Evolutionary conservation across 30 jellyfish, hydroid and myxozoan species (phyloP).

Genomic region (Mastigias papua): DNA sequence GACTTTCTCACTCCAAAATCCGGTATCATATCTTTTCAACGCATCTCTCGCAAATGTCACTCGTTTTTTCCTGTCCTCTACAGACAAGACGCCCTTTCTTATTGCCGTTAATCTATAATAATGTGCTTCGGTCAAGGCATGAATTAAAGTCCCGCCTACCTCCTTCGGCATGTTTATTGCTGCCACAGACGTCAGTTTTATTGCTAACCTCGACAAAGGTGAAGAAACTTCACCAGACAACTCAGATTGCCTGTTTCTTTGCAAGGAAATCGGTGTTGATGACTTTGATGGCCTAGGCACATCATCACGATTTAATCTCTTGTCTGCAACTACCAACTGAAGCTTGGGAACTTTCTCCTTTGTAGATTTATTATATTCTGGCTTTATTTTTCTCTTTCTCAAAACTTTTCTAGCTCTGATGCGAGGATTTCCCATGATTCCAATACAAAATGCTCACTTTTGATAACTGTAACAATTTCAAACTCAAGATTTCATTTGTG

Average conservation of each 20-base stretch:
- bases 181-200: no score
- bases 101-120: no score
- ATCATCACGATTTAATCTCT: not conserved
- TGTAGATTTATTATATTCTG: not conserved
- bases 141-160: no score
- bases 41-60: not conserved
- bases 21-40: not conserved
- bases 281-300: not conserved
- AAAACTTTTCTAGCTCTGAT: not conserved
- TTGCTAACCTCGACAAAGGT: no score
- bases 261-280: not conserved
- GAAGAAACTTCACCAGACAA: no score
- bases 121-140: no score
- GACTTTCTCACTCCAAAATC: no score
- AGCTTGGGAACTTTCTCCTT: constrained; percentile 4
- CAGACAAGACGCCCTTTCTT: no score
- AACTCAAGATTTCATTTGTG: not conserved
- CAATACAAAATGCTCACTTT: not conserved
- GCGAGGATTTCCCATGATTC: not conserved
- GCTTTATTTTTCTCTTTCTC: not conserved
- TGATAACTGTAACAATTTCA: no score
- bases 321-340: not conserved
- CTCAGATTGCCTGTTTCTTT: not conserved
- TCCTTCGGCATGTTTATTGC: no score
- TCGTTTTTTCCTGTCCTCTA: no score